These are phyloP conservation scores for Drosophila monieri DNA, from an alignment of 2,888 invertebrate genomes.

Conservation along the genomic window DNA sequence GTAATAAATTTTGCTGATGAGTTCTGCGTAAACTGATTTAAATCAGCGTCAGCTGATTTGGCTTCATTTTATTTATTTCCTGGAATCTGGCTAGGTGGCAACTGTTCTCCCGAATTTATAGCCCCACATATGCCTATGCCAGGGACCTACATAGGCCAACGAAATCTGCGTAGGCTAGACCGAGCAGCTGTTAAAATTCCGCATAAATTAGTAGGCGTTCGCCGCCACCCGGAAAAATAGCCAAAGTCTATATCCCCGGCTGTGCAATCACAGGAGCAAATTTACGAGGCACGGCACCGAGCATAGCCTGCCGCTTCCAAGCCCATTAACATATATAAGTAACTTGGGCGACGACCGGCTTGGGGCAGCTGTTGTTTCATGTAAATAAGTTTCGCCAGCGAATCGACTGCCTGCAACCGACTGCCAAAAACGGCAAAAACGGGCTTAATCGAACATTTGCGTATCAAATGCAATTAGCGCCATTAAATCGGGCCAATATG, in stretches of 20 bases:
- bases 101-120: constrained; percentile 23
- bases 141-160: constrained; percentile 15
- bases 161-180: constrained; percentile 50
- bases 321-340: constrained; percentile 44
- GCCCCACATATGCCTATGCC: constrained; percentile 8
- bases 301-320: constrained; percentile 6
- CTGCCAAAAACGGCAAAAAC: constrained; percentile 1
- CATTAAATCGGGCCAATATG: constrained; percentile 67
- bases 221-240: constrained; percentile 6
- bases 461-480: constrained; percentile 75
- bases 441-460: constrained; percentile 71
- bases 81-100: constrained; percentile 23
- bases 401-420: constrained; percentile 18
- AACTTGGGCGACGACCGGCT: constrained; percentile 25
- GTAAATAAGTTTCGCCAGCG: constrained; percentile 40
- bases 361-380: constrained; percentile 41
- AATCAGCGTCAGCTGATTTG: constrained; percentile 63
- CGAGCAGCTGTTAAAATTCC: constrained; percentile 62
- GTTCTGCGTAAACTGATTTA: constrained; percentile 65
- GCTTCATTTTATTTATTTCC: constrained; percentile 48
- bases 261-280: constrained; percentile 64
- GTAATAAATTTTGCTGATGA: constrained; percentile 61
- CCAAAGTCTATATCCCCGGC: constrained; percentile 19
- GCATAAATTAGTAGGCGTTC: constrained; percentile 66
- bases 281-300: constrained; percentile 41